These are phyloP conservation scores for Nezara viridula DNA, from an alignment of 2,888 invertebrate species.

Conservation along the genomic window DNA sequence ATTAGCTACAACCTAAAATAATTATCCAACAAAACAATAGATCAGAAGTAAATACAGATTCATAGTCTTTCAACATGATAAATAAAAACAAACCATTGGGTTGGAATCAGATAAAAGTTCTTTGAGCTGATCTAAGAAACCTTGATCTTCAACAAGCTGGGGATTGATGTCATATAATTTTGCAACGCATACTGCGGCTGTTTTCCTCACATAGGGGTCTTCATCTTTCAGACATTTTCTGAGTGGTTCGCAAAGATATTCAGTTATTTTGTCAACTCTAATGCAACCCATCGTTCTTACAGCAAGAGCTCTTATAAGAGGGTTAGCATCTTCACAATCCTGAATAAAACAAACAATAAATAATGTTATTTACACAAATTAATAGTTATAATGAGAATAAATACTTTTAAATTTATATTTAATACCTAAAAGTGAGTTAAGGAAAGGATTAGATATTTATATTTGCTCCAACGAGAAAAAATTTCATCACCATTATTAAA, in stretches of 20 bases:
- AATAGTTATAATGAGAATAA: neutral
- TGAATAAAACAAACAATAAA: constrained; percentile 68
- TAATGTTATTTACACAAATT: too few relatives aligned
- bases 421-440: neutral
- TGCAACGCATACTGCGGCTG: constrained; percentile 99
- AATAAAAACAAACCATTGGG: constrained; percentile 84
- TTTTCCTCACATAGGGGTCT: constrained; percentile 97
- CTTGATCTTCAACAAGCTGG: constrained; percentile 84
- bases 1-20: constrained; percentile 82
- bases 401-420: neutral
- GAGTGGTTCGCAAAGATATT: constrained; percentile 98
- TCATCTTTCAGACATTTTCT: constrained; percentile 95
- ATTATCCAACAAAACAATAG: neutral
- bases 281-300: constrained; percentile 99
- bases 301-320: constrained; percentile 96
- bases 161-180: constrained; percentile 97
- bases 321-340: constrained; percentile 99
- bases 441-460: neutral
- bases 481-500: too few relatives aligned
- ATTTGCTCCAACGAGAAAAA: neutral
- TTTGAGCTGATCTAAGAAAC: constrained; percentile 96
- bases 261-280: constrained; percentile 99
- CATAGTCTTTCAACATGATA: neutral
- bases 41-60: neutral
- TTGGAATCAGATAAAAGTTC: constrained; percentile 98